phyloP scores from a whole-genome alignment of 2,888 invertebrate species.

The Leucophenga montana region DNA sequence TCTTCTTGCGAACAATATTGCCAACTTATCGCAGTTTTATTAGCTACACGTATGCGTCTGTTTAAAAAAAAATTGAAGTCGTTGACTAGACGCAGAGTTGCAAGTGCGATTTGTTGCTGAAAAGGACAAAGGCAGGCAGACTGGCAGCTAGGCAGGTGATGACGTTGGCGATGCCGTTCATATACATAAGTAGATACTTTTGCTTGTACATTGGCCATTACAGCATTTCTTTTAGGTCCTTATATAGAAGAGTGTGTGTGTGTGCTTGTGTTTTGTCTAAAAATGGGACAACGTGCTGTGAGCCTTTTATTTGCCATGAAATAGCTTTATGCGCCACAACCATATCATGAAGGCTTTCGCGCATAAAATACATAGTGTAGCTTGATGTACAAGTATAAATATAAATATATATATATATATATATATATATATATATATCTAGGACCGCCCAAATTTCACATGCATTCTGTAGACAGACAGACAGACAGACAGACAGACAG shows the following conservation, averaged over 20 bases:
- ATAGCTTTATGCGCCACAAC: constrained; percentile 27
- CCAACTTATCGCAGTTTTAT: too few relatives aligned
- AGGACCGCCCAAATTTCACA: neutral
- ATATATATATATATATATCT: too few relatives aligned
- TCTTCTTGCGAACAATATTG: too few relatives aligned
- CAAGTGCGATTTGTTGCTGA: too few relatives aligned
- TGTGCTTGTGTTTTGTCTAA: neutral
- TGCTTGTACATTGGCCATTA: constrained; percentile 24
- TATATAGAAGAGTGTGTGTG: neutral
- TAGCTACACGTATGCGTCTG: too few relatives aligned
- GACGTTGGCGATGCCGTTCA: too few relatives aligned
- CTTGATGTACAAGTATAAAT: neutral
- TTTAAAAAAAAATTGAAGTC: too few relatives aligned
- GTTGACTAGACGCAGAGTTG: too few relatives aligned
- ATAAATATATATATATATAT: too few relatives aligned
- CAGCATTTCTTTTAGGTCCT: constrained; percentile 15
- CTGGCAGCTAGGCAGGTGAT: too few relatives aligned
- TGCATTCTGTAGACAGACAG: constrained; percentile 7
- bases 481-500: neutral
- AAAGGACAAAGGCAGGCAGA: too few relatives aligned
- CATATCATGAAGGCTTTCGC: constrained; percentile 25
- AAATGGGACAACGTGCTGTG: constrained; percentile 23
- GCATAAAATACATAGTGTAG: constrained; percentile 16
- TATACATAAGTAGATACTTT: neutral
- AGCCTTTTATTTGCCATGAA: constrained; percentile 28